Conservation (phyloP, 2,113 vertebrate species). For the Pycnonotus jocosus region DNA sequence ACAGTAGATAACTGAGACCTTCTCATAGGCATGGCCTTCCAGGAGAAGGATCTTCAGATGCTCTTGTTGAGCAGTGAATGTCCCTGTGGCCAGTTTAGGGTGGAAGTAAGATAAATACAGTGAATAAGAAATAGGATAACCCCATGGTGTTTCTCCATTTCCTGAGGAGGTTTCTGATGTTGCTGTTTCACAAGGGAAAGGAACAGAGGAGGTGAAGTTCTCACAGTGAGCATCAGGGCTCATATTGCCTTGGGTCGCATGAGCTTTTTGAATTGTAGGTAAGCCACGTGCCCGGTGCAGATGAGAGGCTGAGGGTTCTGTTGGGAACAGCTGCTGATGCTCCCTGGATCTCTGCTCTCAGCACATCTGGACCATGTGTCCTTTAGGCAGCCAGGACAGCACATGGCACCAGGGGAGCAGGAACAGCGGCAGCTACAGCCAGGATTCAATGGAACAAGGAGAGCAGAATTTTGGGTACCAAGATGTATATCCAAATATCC, state of each 20-base stretch:
- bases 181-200: background rate
- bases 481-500: background rate
- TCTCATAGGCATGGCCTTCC: background rate
- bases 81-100: background rate
- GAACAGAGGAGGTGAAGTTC: background rate
- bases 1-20: background rate
- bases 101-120: background rate
- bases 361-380: background rate
- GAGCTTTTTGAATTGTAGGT: background rate
- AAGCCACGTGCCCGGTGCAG: rapidly evolving
- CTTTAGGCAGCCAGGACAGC: background rate
- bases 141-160: background rate
- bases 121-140: background rate
- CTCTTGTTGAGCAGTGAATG: background rate
- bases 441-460: background rate
- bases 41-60: background rate
- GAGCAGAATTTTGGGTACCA: background rate
- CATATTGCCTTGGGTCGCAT: rapidly evolving
- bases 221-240: background rate
- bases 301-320: background rate
- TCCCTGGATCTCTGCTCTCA: background rate
- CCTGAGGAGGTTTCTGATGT: background rate
- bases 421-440: background rate
- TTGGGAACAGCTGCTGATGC: background rate
- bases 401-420: rapidly evolving